phyloP scores from a whole-genome alignment of 2,113 vertebrate species.

The Stigmatopora argus region DNA sequence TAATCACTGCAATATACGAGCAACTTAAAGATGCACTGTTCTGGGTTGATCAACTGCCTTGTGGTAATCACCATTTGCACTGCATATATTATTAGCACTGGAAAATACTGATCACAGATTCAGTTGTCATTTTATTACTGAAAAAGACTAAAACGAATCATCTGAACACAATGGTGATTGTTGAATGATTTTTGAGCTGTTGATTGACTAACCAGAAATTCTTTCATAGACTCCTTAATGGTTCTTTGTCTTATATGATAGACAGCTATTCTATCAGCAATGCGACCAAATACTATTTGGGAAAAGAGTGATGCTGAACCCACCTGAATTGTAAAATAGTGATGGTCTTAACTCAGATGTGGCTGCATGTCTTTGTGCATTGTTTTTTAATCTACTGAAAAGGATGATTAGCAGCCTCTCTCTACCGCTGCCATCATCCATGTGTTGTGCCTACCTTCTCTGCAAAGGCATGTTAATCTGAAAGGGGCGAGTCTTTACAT shows the following conservation, averaged over 20 bases:
- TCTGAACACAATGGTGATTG: background rate
- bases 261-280: background rate
- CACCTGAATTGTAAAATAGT: slow-evolving; percentile 23
- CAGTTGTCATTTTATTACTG: slow-evolving; percentile 1
- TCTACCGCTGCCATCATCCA: slow-evolving; percentile 48
- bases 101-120: background rate
- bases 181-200: slow-evolving; percentile 22
- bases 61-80: background rate
- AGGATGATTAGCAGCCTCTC: slow-evolving; percentile 21
- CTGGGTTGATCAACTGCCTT: background rate
- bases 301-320: slow-evolving; percentile 19
- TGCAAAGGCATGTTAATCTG: slow-evolving; percentile 38
- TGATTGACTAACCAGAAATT: background rate
- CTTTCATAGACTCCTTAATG: background rate
- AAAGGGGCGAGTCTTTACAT: slow-evolving; percentile 48
- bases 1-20: background rate
- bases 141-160: slow-evolving; percentile 8
- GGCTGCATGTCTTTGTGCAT: slow-evolving; percentile 17
- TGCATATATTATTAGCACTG: background rate
- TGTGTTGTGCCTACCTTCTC: slow-evolving; percentile 79
- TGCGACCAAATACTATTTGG: slow-evolving; percentile 6
- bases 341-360: slow-evolving; percentile 41
- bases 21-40: background rate
- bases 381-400: slow-evolving; percentile 25
- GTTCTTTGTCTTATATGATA: background rate